phyloP scores from a whole-genome alignment of 2,888 invertebrate species.

The Hermaeophaga mercurialis region DNA sequence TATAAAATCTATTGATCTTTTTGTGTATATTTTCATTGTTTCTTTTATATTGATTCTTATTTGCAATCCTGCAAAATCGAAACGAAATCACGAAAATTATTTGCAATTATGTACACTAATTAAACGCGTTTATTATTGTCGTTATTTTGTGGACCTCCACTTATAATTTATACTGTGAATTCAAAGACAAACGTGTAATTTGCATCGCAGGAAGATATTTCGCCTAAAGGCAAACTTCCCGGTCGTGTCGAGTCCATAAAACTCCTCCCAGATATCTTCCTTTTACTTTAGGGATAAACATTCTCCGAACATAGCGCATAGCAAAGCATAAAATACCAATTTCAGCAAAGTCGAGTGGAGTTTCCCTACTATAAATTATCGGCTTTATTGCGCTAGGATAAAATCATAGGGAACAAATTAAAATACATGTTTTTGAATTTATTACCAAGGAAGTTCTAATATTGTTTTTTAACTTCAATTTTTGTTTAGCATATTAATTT shows the following conservation, averaged over 20 bases:
- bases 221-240: slow-evolving; percentile 9
- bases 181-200: slow-evolving; percentile 2
- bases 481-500: no score
- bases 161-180: no score
- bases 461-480: no score
- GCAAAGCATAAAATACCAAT: slow-evolving; percentile 19
- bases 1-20: no score
- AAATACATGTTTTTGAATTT: slow-evolving; percentile 8
- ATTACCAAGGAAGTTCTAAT: no score
- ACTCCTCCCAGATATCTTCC: slow-evolving; percentile 19
- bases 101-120: no score
- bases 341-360: slow-evolving; percentile 9
- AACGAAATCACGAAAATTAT: no score
- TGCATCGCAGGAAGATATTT: slow-evolving; percentile 10
- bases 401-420: slow-evolving; percentile 12
- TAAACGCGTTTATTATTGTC: no score
- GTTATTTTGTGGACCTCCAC: no score
- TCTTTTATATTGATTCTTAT: no score
- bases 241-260: slow-evolving; percentile 12
- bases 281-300: slow-evolving; percentile 19
- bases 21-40: no score
- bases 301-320: slow-evolving; percentile 16
- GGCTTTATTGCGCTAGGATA: slow-evolving; percentile 25
- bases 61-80: no score
- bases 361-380: slow-evolving; percentile 22